Evolutionary conservation across 2,113 vertebrate genomes (phyloP), one percentile per base, ranked within the genome.

Genomic region (Pygoscelis antarcticus): DNA sequence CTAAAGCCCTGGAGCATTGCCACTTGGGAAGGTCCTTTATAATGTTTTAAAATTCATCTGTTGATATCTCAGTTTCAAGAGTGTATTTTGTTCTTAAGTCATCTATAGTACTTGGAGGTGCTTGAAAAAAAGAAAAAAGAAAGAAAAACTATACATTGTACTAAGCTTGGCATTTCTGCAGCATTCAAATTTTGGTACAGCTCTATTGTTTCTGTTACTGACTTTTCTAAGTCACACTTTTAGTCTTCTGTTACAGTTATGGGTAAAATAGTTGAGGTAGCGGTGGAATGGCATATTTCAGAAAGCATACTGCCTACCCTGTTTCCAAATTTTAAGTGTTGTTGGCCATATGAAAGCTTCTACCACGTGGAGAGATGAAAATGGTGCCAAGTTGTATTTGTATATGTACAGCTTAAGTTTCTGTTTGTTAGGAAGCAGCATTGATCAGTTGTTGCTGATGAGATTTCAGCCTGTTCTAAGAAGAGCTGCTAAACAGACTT

Each of bases 41-140:
- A 95, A 42, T 71, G n/a, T 88, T 95, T 93, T 94, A 66, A 90
- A 95, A 95, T 91, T 95, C 29, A 49, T 95, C 89, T 86, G 64
- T 93, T 81, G 71, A 68, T 94, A 75, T 81, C 62, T 91, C 69
- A 52, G 42, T 87, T 93, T 96, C 83, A 87, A 85, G 70, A 57
- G 23, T 83, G 57, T 86, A 46, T 93, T 96, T 95, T 86, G 81
- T 87, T 95, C 69, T 92, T 82, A 84, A 91, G 36, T 87, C 58
- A 64, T 80, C 58, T 83, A 14, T 93, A 15, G 51, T 76, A 75
- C 18, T 79, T 79, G 44, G 27, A 13, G 4, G 5, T 83, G 70
- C 58, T 58, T 89, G 36, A 51, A 65, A 89, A 94, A 89, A 65
- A 9, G 42, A 42, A 13, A 52, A n/a, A 58, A 64, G 4, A 34